Evolutionary conservation across 2,113 vertebrate genomes (phyloP).

Genomic region (Uria lomvia): DNA sequence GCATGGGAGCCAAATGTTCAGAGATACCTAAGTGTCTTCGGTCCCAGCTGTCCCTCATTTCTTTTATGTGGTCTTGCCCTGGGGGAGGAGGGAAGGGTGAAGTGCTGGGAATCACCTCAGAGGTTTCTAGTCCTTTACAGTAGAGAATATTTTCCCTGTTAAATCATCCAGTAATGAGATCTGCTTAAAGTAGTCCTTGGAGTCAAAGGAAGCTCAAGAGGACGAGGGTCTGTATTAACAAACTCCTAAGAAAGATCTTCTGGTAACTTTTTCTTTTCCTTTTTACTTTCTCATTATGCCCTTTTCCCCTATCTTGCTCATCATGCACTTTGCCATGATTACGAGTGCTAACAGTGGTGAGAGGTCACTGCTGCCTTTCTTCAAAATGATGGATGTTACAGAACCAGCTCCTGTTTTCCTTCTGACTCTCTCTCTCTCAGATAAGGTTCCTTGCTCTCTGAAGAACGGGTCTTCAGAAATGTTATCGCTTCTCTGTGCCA

Average conservation of each 20-base stretch:
- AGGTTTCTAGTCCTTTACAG: background rate
- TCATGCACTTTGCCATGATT: background rate
- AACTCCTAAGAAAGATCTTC: background rate
- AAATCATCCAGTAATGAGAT: background rate
- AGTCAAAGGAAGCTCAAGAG: background rate
- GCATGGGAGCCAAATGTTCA: slow-evolving; percentile 49
- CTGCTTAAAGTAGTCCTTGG: background rate
- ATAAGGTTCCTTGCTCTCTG: background rate
- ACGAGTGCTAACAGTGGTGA: background rate
- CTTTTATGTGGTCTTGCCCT: slow-evolving; percentile 30
- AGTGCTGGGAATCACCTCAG: slow-evolving; percentile 4
- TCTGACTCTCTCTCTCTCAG: background rate
- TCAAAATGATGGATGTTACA: background rate
- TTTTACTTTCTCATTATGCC: background rate
- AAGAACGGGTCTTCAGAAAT: background rate
- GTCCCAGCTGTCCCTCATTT: slow-evolving; percentile 8
- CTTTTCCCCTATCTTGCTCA: background rate
- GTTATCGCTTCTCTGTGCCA: rapidly evolving
- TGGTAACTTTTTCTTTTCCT: background rate
- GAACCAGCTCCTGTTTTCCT: background rate
- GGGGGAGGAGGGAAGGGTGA: background rate
- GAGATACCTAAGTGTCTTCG: background rate
- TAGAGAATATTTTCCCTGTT: background rate
- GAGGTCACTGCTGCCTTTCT: background rate
- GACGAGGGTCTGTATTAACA: background rate